Base-by-base conservation (phyloP, 2,797 vertebrate genomes). In the Gymnothorax javanicus region DNA sequence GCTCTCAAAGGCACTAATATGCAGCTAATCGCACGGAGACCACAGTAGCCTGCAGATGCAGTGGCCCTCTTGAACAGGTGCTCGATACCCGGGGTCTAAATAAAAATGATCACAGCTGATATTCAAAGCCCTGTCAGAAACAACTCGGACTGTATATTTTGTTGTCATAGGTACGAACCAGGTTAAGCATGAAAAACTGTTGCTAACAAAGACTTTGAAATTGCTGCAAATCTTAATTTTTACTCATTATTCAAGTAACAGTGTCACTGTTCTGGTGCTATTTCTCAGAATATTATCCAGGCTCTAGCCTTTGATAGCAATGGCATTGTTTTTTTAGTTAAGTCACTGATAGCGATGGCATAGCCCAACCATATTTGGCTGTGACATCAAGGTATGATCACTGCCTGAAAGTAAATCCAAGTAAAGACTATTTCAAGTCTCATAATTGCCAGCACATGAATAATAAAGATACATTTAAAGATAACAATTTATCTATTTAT, bases 331-430 rank as follows among this genome's bases (percentile, higher is more conserved):
- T 88, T 86, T 62, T 84, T 60, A 60, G 64, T 86, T 84, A 85
- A 83, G 58, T 86, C 87, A 88, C 54, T 83, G 64, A 77, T 52
- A 67, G 54, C 67, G n/a, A 43, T 67, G 50, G 56, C 69, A 33
- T 8, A 58, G 77, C 52, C 62, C 13, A 69, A 83, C 88, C 86
- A 77, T 87, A 84, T 86, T 90, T 87, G 86, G 87, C 69, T 84
- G 84, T 67, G 75, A 81, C 87, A 59, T 56, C 83, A 73, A 69
- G 58, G 84, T n/a, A 82, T 17, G 58, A 54, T 81, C 27, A 81
- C 33, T 87, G 52, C 54, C 84, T 50, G 50, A 73, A 57, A 17
- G 25, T 15, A 67, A 9, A 84, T 8, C 23, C 62, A 84, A 27
- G 25, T 59, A 43, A 69, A 82, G 79, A 62, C 58, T 84, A n/a